Percentiles rank a stretch among this genome's conserved stretches.
Conservation (phyloP, 2,888 invertebrate species). For the Theodoxus fluviatilis region DNA sequence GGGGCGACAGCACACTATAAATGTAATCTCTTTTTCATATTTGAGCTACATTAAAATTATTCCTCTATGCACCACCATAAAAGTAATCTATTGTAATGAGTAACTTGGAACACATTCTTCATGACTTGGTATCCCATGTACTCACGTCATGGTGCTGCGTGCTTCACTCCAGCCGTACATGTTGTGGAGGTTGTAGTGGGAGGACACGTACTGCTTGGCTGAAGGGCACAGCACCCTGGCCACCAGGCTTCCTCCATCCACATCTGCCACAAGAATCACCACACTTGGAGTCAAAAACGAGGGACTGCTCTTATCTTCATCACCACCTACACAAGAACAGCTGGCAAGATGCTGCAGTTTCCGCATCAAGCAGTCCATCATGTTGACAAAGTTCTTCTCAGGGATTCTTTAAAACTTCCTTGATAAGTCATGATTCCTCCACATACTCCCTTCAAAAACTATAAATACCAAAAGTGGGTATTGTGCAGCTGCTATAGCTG, state of each 20-base stretch:
- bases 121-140: too few relatives aligned
- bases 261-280: constrained; percentile 28
- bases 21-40: too few relatives aligned
- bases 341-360: too few relatives aligned
- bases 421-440: too few relatives aligned
- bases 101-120: neutral
- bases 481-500: too few relatives aligned
- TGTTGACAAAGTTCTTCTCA: too few relatives aligned
- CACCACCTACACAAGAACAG: neutral
- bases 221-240: constrained; percentile 55
- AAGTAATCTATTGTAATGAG: neutral
- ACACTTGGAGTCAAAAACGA: neutral
- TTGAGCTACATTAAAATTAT: neutral
- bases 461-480: too few relatives aligned
- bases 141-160: constrained; percentile 40
- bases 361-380: too few relatives aligned
- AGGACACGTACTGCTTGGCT: constrained; percentile 45
- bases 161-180: constrained; percentile 56
- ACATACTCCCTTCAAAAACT: neutral
- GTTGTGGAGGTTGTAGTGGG: constrained; percentile 58
- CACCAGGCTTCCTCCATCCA: constrained; percentile 42
- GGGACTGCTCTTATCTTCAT: neutral
- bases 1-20: too few relatives aligned
- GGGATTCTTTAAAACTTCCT: too few relatives aligned
- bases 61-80: neutral